Evolutionary conservation across 30 jellyfish, hydroid and myxozoan genomes (phyloP).

Genomic region (Pseudorhiza aurosa): DNA sequence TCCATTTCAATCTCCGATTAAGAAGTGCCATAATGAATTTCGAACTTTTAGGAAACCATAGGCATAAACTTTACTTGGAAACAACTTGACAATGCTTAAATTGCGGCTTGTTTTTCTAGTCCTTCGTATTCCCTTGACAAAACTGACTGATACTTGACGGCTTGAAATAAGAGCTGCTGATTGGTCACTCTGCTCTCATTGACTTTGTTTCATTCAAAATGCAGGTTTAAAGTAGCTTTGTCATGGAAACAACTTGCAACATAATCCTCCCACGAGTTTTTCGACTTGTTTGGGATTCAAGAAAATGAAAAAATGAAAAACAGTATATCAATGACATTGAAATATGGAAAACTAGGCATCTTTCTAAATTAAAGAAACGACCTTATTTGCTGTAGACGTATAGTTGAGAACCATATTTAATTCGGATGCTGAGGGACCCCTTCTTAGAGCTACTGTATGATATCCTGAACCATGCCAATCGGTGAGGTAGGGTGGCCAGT

Average conservation of each 20-base stretch:
- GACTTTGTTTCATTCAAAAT: not conserved
- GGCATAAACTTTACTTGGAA: not conserved
- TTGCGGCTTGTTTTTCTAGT: not conserved
- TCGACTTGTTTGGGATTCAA: no score
- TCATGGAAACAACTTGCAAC: constrained; percentile 34
- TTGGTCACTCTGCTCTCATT: constrained; percentile 4
- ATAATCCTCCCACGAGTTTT: constrained; percentile 24
- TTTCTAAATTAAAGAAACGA: no score
- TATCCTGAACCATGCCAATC: no score
- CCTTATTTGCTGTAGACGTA: no score
- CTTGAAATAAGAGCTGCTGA: not conserved
- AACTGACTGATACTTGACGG: no score
- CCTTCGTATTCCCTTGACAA: not conserved
- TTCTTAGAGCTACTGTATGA: no score
- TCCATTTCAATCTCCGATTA: constrained; percentile 69
- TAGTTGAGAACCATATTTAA: no score
- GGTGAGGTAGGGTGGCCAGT: no score
- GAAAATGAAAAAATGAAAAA: no score
- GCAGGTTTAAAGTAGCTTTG: constrained; percentile 22
- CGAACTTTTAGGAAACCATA: not conserved
- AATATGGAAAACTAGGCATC: no score
- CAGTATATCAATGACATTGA: no score
- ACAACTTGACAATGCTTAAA: not conserved
- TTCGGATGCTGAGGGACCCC: no score
- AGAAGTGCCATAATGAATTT: constrained; percentile 68